A percentile compares a stretch with the other conserved stretches of the same genome.
Evolutionary conservation across 2,888 invertebrate species (phyloP).

Genomic region (Campaea margaritaria): DNA sequence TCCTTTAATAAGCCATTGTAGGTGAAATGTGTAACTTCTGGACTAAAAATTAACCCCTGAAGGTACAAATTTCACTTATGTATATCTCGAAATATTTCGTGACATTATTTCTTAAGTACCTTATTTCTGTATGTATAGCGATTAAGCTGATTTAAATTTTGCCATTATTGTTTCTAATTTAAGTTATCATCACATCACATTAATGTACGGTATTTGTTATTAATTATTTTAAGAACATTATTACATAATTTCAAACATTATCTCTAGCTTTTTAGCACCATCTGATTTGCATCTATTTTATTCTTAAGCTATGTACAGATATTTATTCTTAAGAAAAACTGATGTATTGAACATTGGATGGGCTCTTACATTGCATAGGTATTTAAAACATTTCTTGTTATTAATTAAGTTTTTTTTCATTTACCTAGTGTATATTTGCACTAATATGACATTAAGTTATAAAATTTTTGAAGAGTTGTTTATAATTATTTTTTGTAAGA

Average conservation of each 20-base stretch:
- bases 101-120: conserved; percentile 6
- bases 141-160: conserved; percentile 38
- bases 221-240: conserved; percentile 28
- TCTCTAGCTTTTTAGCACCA: conserved; percentile 40
- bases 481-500: conserved; percentile 73
- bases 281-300: conserved; percentile 47
- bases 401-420: conserved; percentile 34
- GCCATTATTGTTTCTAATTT: conserved; percentile 39
- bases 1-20: background rate
- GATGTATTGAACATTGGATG: conserved; percentile 64
- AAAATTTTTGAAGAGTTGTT: conserved; percentile 72
- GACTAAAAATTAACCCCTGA: background rate
- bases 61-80: background rate
- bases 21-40: background rate
- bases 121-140: conserved; percentile 15
- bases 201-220: conserved; percentile 27
- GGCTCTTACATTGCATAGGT: conserved; percentile 53
- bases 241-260: conserved; percentile 12
- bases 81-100: conserved; percentile 19
- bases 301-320: conserved; percentile 75
- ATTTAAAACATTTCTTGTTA: conserved; percentile 65
- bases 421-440: conserved; percentile 31
- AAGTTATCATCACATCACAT: conserved; percentile 36
- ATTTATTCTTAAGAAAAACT: conserved; percentile 73
- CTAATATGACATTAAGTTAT: conserved; percentile 64